Evolutionary conservation across 1,140 invertebrate genomes (phyloP), one percentile per base, ranked within the genome.

Genomic region (Drosophila lacteicornis): DNA sequence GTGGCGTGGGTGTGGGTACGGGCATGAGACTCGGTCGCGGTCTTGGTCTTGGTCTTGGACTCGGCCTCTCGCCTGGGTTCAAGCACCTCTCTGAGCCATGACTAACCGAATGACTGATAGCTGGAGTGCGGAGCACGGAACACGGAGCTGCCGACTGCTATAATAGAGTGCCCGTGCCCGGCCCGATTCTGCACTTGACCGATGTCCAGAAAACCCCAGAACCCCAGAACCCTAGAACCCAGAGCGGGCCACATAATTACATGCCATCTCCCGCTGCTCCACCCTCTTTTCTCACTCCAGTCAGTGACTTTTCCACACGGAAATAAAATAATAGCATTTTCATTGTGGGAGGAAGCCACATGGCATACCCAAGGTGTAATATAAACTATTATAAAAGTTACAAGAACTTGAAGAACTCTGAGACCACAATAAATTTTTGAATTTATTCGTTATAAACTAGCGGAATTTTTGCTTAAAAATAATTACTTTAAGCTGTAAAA

Each of bases 101-200:
- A 91, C 86, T 85, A 90, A 88, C 85, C 75, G 79, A 91, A 88
- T 88, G 82, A 91, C 75, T 79, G 85, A 91, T 91, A 85, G 82
- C 51, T 71, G 67, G 61, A 51, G 63, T 70, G 38, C 43, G 12
- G 27, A 33, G 75, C 50, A 53, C 19, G 19, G 49, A 51, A 17
- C 36, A 38, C 12, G 36, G 36, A 58, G 56, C 38, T 65, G 62
- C 62, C 40, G 62, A 65, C 62, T 65, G 42, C 53, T 56, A 40
- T 56, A 56, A 56, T 66, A 66, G 57, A 60, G 62, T 66, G 81
- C 78, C 55, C 78, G 83, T 79, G 69, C 69, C 58, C 70, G 81
- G 69, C 69, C 58, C 70, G 81, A 85, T 90, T 88, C 81, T 80
- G 78, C 85, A 88, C 81, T 88, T 88, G 85, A 88, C 85, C 85